Evolutionary conservation across 1,140 invertebrate species (phyloP), one percentile per base, ranked within the genome.

Genomic region (Calycopis cecrops): DNA sequence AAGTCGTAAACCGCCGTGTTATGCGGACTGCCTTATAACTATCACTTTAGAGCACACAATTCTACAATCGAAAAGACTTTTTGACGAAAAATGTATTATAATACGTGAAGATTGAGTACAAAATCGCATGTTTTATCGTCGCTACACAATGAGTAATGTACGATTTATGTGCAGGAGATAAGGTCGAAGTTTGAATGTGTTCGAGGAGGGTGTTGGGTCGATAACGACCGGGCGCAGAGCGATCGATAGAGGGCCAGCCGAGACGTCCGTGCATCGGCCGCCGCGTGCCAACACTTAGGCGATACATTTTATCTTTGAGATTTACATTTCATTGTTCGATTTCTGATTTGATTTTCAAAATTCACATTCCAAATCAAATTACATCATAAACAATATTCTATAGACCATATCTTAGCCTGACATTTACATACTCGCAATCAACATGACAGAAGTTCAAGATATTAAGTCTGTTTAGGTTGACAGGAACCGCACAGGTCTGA

Each of bases 31-130:
- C 76, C 74, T 82, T 85, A 84, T 71, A 70, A 69, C 75, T 71
- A 70, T 64, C 48, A 44, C 44, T 55, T 75, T 84, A 85, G 63
- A 81, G 79, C 64, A 60, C 66, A 85, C 73, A 83, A 80, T 87
- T 75, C 79, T 62, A 59, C 42, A 69, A 73, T 71, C 69, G 62
- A 57, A 17, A 48, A 65, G 49, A 48, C 50, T 16, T 49, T 54
- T 40, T 65, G 63, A 66, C 69, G 68, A 61, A 85, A 70, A 79
- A 59, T 63, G 61, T 62, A 54, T 73, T 73, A 60, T 83, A 59
- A 55, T 67, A 62, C 73, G 67, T 65, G 62, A 70, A 65, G 71
- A 69, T 79, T 87, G 67, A 60, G 81, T 83, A 73, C 56, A 60
- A 70, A 81, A 69, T 83, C 65, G 71, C 67, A 62, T 77, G 71